phyloP scores from a whole-genome alignment of 2,888 invertebrate species.

The Melanchra persicariae region DNA sequence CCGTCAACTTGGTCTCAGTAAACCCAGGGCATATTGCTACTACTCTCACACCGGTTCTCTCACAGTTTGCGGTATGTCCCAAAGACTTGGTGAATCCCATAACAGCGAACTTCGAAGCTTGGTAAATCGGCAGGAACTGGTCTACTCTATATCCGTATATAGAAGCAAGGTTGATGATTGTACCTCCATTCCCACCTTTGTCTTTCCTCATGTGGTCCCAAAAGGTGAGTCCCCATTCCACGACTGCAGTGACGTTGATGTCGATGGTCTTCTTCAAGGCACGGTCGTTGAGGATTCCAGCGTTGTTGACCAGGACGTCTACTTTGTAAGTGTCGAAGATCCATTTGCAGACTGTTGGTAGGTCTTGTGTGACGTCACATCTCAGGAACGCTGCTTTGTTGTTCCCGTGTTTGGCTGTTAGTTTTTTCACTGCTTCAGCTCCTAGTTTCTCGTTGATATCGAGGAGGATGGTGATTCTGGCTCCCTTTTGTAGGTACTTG shows the following conservation, averaged over 20 bases:
- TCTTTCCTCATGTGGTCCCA: slow-evolving; percentile 91
- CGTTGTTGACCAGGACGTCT: slow-evolving; percentile 86
- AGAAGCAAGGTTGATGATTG: slow-evolving; percentile 92
- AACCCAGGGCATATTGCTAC: slow-evolving; percentile 90
- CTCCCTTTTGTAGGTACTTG: slow-evolving; percentile 84
- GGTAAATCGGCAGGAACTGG: slow-evolving; percentile 90
- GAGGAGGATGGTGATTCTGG: slow-evolving; percentile 70
- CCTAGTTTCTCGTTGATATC: slow-evolving; percentile 78
- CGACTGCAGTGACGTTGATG: slow-evolving; percentile 79
- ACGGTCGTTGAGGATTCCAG: slow-evolving; percentile 78
- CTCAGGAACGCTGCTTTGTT: slow-evolving; percentile 85
- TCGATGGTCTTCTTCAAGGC: slow-evolving; percentile 73
- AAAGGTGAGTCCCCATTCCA: slow-evolving; percentile 87
- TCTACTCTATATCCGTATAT: slow-evolving; percentile 89
- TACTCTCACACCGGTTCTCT: slow-evolving; percentile 87
- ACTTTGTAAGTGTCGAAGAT: slow-evolving; percentile 78
- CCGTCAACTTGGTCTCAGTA: slow-evolving; percentile 81
- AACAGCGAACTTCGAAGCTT: slow-evolving; percentile 91
- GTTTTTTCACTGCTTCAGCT: slow-evolving; percentile 78
- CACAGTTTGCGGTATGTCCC: slow-evolving; percentile 83
- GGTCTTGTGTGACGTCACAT: slow-evolving; percentile 88
- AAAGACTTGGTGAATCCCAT: slow-evolving; percentile 88
- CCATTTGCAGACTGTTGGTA: slow-evolving; percentile 80
- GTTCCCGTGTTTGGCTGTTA: slow-evolving; percentile 84
- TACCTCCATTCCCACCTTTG: slow-evolving; percentile 91